Percentiles rank a stretch among this genome's conserved stretches.
Evolutionary conservation across 2,797 vertebrate species (phyloP).

Genomic region (Merluccius polli): DNA sequence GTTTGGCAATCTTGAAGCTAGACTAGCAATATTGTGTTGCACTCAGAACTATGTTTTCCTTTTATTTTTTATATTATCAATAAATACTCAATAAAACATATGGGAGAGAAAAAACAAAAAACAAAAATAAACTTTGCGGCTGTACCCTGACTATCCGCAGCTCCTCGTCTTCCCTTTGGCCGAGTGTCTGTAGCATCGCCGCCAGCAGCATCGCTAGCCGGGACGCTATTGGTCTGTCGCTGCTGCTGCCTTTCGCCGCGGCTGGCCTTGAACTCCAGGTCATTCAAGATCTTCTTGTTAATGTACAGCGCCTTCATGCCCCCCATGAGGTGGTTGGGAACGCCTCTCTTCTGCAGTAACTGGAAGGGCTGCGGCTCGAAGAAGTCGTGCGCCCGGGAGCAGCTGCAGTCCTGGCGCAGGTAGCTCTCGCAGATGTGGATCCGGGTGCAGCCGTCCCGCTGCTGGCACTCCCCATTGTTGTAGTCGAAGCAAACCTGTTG

Average conservation of each 20-base stretch:
- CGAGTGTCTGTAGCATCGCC: background rate
- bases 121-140: too few relatives aligned
- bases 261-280: background rate
- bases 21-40: too few relatives aligned
- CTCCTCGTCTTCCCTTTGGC: background rate
- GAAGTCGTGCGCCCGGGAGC: conserved; percentile 58
- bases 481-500: conserved; percentile 66
- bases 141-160: too few relatives aligned
- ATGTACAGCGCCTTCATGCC: conserved; percentile 53
- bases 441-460: conserved; percentile 42
- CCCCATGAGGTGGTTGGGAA: conserved; percentile 41
- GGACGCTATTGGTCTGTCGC: background rate
- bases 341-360: conserved; percentile 30
- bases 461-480: conserved; percentile 66
- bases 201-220: background rate
- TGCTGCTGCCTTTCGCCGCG: background rate
- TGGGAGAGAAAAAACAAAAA: too few relatives aligned
- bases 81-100: too few relatives aligned
- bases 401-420: conserved; percentile 50
- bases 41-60: too few relatives aligned
- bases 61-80: too few relatives aligned
- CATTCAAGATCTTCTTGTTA: conserved; percentile 53
- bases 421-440: conserved; percentile 67
- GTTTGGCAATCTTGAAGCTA: too few relatives aligned
- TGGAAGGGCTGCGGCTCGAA: conserved; percentile 52